These are phyloP conservation scores for Clostera curtula DNA, from an alignment of 2,888 invertebrate genomes.

Conservation along the genomic window DNA sequence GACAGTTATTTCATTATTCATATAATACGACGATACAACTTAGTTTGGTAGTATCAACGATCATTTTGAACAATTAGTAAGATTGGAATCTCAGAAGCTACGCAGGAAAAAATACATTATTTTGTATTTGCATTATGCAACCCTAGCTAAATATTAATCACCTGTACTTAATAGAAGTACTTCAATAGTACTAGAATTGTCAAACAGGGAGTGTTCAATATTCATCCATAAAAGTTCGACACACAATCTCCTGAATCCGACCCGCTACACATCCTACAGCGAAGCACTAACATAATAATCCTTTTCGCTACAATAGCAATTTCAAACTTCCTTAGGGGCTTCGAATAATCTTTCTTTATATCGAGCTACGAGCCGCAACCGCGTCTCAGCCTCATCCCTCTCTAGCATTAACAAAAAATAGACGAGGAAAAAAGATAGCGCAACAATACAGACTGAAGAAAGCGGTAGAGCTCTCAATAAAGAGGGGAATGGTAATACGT, in stretches of 20 bases:
- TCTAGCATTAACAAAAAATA: conserved; percentile 23
- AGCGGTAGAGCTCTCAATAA: conserved; percentile 66
- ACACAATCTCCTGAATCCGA: conserved; percentile 44
- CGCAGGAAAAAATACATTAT: too few species aligned
- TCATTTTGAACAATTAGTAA: too few species aligned
- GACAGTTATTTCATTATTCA: too few species aligned
- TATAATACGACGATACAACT: too few species aligned
- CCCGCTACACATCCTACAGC: conserved; percentile 62
- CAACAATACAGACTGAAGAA: conserved; percentile 45
- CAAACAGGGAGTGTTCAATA: conserved; percentile 23
- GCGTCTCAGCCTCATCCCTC: conserved; percentile 34
- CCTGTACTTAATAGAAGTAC: too few species aligned
- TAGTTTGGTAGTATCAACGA: too few species aligned
- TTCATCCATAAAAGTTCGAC: conserved; percentile 31
- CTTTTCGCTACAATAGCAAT: conserved; percentile 77
- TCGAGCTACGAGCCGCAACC: conserved; percentile 60
- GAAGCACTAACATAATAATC: conserved; percentile 75
- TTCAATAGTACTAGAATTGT: too few species aligned
- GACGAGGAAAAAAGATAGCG: conserved; percentile 31
- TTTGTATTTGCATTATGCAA: too few species aligned
- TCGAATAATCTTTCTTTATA: conserved; percentile 76
- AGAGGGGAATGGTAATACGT: conserved; percentile 69
- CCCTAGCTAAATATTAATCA: too few species aligned
- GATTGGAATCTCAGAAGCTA: too few species aligned
- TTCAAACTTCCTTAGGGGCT: conserved; percentile 77